Percentiles rank a stretch among this genome's conserved stretches.
Conservation (phyloP, 2,797 vertebrate genomes). For the Gorsachius magnificus region DNA sequence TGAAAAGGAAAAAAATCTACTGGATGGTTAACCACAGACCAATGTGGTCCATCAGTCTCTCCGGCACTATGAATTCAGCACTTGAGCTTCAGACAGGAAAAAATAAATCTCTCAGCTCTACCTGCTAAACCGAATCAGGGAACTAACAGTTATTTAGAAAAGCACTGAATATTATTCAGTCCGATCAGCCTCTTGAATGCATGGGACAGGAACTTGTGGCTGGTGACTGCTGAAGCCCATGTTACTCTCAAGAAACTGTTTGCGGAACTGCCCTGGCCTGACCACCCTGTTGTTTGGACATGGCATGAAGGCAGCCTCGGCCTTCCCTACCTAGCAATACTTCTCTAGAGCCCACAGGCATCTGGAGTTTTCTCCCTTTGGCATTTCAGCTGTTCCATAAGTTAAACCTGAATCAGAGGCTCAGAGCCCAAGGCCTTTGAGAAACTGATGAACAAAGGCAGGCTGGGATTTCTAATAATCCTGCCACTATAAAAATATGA, state of each 20-base stretch:
- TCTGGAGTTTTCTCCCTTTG: neutral
- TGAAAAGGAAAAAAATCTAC: neutral
- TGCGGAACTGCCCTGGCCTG: neutral
- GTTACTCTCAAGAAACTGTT: neutral
- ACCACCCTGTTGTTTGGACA: neutral
- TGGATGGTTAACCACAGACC: neutral
- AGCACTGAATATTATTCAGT: neutral
- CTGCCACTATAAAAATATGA: neutral
- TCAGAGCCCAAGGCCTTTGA: neutral
- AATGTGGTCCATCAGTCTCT: neutral
- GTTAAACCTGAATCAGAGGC: neutral
- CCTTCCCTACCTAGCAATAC: neutral
- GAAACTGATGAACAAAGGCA: neutral
- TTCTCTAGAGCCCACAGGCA: fast-evolving
- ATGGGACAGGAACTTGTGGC: neutral
- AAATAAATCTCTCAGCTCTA: neutral
- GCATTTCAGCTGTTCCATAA: neutral
- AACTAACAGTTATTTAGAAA: neutral
- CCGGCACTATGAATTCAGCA: neutral
- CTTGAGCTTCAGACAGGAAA: neutral
- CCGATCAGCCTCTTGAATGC: neutral
- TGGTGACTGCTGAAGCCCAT: neutral
- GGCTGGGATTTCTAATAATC: neutral
- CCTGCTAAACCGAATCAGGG: neutral
- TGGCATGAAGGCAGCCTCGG: neutral